phyloP scores from a whole-genome alignment of 2,888 invertebrate genomes.

The Andrena hattorfiana region DNA sequence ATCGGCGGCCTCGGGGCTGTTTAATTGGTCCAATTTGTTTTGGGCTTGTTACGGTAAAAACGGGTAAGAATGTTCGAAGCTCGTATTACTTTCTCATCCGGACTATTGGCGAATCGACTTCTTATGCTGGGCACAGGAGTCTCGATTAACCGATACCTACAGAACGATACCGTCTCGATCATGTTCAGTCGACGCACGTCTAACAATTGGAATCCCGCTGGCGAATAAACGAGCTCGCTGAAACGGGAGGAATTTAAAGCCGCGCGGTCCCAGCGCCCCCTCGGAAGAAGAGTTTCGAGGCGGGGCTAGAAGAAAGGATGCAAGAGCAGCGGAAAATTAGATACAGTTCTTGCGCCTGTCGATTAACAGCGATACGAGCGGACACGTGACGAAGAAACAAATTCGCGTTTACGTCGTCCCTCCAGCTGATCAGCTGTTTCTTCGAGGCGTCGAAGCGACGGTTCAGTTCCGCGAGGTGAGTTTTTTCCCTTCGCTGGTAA shows the following conservation, averaged over 20 bases:
- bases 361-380: background rate
- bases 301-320: background rate
- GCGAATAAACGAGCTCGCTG: slow-evolving; percentile 55
- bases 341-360: background rate
- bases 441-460: slow-evolving; percentile 19
- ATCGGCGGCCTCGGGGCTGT: too few species aligned
- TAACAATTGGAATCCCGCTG: slow-evolving; percentile 55
- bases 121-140: slow-evolving; percentile 46
- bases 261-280: slow-evolving; percentile 8
- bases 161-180: slow-evolving; percentile 36
- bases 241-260: slow-evolving; percentile 50
- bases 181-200: slow-evolving; percentile 46
- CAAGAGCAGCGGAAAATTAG: background rate
- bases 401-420: background rate
- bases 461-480: slow-evolving; percentile 14
- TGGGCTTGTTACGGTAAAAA: too few species aligned
- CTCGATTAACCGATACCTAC: slow-evolving; percentile 54
- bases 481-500: slow-evolving; percentile 36
- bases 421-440: background rate
- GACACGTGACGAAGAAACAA: background rate
- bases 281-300: background rate
- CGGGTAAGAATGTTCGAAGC: background rate
- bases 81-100: slow-evolving; percentile 12
- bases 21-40: too few species aligned
- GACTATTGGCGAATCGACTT: slow-evolving; percentile 30